Percentiles rank a stretch among this genome's conserved stretches.
phyloP scores from a whole-genome alignment of 2,888 invertebrate genomes.

The Spodoptera littoralis region DNA sequence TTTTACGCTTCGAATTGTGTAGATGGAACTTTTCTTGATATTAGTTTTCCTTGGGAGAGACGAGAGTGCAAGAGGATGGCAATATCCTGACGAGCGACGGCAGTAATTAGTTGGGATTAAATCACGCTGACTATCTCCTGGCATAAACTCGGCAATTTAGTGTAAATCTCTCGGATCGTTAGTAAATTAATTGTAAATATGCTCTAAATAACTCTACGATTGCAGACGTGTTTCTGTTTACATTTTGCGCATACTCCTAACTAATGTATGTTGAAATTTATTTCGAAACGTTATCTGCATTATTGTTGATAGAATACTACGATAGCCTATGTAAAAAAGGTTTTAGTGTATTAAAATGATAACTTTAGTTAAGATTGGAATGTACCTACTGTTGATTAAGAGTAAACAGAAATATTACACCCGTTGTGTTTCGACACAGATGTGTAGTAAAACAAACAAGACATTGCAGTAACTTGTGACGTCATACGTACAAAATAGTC shows the following conservation, averaged over 20 bases:
- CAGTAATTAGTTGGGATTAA: constrained; percentile 81
- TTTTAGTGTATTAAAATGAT: constrained; percentile 10
- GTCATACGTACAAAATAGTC: constrained; percentile 68
- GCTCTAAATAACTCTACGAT: constrained; percentile 67
- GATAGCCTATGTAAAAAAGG: constrained; percentile 9
- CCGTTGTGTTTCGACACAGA: constrained; percentile 63
- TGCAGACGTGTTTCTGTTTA: constrained; percentile 59
- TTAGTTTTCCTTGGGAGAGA: constrained; percentile 45
- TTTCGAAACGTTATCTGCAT: constrained; percentile 25
- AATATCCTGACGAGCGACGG: constrained; percentile 64
- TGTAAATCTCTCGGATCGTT: constrained; percentile 62
- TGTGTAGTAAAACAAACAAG: constrained; percentile 69
- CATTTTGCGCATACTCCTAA: constrained; percentile 45
- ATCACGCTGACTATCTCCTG: constrained; percentile 68
- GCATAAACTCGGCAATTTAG: constrained; percentile 69
- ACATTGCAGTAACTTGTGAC: constrained; percentile 69
- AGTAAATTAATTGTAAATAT: constrained; percentile 64
- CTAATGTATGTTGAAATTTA: constrained; percentile 26
- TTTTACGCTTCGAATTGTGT: constrained; percentile 63
- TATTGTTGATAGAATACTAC: constrained; percentile 11
- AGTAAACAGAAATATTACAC: constrained; percentile 46
- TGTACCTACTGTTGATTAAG: constrained; percentile 5
- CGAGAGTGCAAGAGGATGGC: constrained; percentile 51
- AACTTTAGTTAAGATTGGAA: constrained; percentile 11
- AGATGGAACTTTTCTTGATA: constrained; percentile 43